Percentiles rank a stretch among this genome's conserved stretches.
Conservation (phyloP, 1,140 invertebrate genomes). For the Hyposmocoma kahamanoa region DNA sequence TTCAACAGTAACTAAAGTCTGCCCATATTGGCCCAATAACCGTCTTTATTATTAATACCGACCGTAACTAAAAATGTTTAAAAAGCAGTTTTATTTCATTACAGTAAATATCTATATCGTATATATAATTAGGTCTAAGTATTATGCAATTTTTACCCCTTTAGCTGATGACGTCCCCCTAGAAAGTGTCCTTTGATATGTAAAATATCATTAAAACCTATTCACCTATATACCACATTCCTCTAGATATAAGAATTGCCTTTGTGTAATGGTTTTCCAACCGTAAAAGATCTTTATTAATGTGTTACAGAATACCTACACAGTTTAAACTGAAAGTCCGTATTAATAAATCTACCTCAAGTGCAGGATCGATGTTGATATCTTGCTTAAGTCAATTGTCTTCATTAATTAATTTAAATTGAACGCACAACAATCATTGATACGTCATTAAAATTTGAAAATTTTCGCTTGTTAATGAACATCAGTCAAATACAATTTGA, state of each 20-base stretch:
- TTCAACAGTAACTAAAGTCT: too few relatives aligned
- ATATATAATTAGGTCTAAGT: too few relatives aligned
- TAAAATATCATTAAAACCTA: conserved; percentile 23
- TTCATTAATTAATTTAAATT: neutral
- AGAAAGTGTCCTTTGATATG: conserved; percentile 62
- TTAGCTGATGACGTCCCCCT: conserved; percentile 16
- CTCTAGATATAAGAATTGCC: conserved; percentile 62
- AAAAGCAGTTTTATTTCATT: too few relatives aligned
- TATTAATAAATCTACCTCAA: too few relatives aligned
- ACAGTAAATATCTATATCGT: too few relatives aligned
- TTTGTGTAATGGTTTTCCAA: too few relatives aligned
- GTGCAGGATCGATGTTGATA: neutral
- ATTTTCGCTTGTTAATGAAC: neutral
- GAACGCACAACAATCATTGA: neutral
- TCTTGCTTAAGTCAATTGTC: too few relatives aligned
- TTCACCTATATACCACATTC: conserved; percentile 54
- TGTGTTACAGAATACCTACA: neutral
- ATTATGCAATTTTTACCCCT: neutral
- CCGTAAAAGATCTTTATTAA: too few relatives aligned
- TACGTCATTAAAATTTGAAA: neutral
- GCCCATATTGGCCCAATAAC: too few relatives aligned
- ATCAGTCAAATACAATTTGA: too few relatives aligned
- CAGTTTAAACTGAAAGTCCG: neutral
- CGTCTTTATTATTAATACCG: too few relatives aligned
- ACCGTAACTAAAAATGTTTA: too few relatives aligned